A percentile compares a stretch with the other conserved stretches of the same genome.
Conservation (phyloP, 2,888 invertebrate species). For the Lissonota sp. region DNA sequence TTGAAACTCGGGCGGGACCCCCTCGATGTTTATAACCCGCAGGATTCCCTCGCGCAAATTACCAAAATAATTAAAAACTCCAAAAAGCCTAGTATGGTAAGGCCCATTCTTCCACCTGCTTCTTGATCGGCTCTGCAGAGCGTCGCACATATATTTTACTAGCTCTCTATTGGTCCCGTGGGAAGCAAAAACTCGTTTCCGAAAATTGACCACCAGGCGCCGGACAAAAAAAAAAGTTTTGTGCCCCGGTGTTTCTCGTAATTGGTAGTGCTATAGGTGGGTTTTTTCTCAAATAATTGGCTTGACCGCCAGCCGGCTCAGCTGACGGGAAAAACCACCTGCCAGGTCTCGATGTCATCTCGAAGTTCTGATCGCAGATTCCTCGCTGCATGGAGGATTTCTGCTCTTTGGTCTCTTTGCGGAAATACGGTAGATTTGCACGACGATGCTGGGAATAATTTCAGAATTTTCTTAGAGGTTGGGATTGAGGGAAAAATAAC, state of each 20-base stretch:
- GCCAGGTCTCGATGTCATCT: no score
- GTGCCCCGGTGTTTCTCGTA: constrained; percentile 10
- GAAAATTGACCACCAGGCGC: constrained; percentile 51
- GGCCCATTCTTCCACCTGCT: neutral
- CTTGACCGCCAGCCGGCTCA: no score
- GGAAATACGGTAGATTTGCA: no score
- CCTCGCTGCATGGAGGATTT: no score
- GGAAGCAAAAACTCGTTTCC: constrained; percentile 57
- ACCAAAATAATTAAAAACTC: constrained; percentile 81
- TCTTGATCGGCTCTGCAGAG: neutral
- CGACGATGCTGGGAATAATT: no score
- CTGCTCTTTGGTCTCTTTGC: no score
- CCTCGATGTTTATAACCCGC: constrained; percentile 48
- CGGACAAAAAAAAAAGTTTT: constrained; percentile 22
- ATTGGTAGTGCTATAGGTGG: no score
- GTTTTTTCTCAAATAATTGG: no score
- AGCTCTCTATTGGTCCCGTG: constrained; percentile 26
- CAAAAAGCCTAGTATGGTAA: constrained; percentile 59
- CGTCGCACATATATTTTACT: constrained; percentile 4
- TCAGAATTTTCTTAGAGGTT: no score
- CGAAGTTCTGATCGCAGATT: no score
- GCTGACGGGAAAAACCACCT: no score
- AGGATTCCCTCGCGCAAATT: constrained; percentile 78
- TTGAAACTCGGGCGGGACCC: constrained; percentile 34
- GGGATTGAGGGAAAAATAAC: no score